Evolutionary conservation across 2,888 invertebrate genomes (phyloP).

Genomic region (Clitarchus hookeri): DNA sequence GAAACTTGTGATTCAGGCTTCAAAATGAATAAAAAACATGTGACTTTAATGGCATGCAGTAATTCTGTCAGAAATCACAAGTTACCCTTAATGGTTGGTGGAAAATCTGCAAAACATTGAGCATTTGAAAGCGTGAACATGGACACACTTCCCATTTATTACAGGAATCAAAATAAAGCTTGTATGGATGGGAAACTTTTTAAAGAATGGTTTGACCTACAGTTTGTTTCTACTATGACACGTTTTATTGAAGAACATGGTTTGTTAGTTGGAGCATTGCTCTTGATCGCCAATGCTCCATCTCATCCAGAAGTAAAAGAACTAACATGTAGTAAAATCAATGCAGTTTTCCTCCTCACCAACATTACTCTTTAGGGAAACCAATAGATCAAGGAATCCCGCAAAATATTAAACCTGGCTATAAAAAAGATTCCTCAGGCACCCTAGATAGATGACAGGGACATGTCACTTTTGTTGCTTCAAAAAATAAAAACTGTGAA

Average conservation of each 20-base stretch:
- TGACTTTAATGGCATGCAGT: no score
- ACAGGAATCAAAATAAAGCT: background rate
- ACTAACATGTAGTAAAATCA: no score
- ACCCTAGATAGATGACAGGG: background rate
- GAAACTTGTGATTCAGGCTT: no score
- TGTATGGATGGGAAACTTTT: background rate
- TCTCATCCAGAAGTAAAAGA: no score
- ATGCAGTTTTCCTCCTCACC: background rate
- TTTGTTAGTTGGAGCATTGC: background rate
- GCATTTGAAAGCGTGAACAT: no score
- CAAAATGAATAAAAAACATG: no score
- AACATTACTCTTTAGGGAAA: background rate
- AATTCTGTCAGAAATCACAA: no score
- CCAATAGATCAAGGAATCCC: conserved; percentile 11
- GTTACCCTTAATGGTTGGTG: no score
- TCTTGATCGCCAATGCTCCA: background rate
- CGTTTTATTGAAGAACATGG: background rate
- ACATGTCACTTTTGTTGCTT: background rate
- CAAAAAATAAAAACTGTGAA: background rate
- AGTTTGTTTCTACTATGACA: background rate
- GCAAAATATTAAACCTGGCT: conserved; percentile 15
- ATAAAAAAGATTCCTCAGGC: background rate
- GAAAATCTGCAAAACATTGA: no score
- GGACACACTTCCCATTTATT: no score
- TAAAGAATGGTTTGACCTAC: background rate